Base-by-base conservation (phyloP, 2,888 invertebrate genomes). In the Melanophora roralis region DNA sequence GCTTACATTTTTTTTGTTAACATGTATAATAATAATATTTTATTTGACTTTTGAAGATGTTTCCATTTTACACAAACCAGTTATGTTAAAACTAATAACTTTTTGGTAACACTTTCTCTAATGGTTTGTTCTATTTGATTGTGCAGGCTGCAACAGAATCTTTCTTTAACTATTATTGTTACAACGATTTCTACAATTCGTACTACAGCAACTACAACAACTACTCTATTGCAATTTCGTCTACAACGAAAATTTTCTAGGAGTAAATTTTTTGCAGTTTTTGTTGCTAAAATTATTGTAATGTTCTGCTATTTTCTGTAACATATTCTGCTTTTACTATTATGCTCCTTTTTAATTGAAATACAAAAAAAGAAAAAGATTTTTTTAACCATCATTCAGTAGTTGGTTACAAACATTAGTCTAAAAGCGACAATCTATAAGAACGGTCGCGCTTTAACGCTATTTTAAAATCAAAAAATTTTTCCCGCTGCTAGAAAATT, bases 391-490 rank as follows among this genome's bases (percentile, higher is more conserved):
- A 80, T 76, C 76, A 68, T 64, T 76, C 76, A 68, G 64, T 72
- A 68, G 72, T 68, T 76, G 80, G 80, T 68, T 80, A 80, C 80
- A 80, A 80, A 80, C 85, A 87, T 89, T 87, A 89, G 89, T 89
- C 89, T 89, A 87, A 87, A 88, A 88, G 88, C 88, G 89, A 89
- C 89, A 88, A 89, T 88, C 89, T 89, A 85, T 85, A 87, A 85
- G 89, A 89, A 85, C 89, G 89, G 89, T 89, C 86, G 87, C 87
- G 86, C 85, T 86, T 83, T 85, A 85, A 80, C 80, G 81, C 75
- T 81, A 81, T 71, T 81, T 81, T 81, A 80, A 76, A 78, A 80
- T 65, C 64, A 69, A 79, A 27, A n/a, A 74, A 72, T 74, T 79
- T 81, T 82, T 77, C 82, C 82, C 81, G 82, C 82, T 82, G 79